Conservation (phyloP, 2,113 vertebrate species). For the Stegostoma tigrinum region DNA sequence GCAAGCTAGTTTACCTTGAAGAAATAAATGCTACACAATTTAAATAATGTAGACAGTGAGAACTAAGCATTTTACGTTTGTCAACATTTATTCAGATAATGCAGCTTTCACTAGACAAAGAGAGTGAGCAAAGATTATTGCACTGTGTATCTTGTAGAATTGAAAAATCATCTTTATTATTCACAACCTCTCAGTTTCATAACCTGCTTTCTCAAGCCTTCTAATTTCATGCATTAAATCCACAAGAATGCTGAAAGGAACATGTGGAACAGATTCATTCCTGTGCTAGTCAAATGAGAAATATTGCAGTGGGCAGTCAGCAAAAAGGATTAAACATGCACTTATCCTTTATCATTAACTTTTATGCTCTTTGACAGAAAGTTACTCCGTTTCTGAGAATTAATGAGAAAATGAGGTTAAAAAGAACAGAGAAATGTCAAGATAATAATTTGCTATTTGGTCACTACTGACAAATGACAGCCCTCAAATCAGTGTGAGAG, state of each 20-base stretch:
- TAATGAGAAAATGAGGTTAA: not conserved
- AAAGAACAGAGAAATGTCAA: not conserved
- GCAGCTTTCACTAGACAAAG: not conserved
- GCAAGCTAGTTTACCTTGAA: not conserved
- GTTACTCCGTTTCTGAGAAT: not conserved
- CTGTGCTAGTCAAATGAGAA: not conserved
- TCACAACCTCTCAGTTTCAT: not conserved
- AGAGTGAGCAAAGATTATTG: not conserved
- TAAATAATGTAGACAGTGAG: not conserved
- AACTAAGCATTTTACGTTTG: not conserved
- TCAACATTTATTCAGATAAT: not conserved
- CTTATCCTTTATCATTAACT: not conserved
- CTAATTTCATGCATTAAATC: not conserved
- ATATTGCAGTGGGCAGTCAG: not conserved
- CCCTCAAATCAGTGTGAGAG: not conserved
- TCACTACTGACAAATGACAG: not conserved
- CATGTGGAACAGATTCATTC: not conserved
- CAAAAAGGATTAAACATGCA: not conserved
- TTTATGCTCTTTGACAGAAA: not conserved
- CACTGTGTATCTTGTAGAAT: not conserved
- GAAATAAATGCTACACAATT: not conserved
- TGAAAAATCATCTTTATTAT: not conserved
- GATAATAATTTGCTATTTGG: not conserved
- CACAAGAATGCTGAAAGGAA: not conserved
- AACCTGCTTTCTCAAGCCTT: not conserved